A percentile compares a stretch with the other conserved stretches of the same genome.
phyloP scores from a whole-genome alignment of 2,797 vertebrate genomes.

The Lacerta bilineata region DNA sequence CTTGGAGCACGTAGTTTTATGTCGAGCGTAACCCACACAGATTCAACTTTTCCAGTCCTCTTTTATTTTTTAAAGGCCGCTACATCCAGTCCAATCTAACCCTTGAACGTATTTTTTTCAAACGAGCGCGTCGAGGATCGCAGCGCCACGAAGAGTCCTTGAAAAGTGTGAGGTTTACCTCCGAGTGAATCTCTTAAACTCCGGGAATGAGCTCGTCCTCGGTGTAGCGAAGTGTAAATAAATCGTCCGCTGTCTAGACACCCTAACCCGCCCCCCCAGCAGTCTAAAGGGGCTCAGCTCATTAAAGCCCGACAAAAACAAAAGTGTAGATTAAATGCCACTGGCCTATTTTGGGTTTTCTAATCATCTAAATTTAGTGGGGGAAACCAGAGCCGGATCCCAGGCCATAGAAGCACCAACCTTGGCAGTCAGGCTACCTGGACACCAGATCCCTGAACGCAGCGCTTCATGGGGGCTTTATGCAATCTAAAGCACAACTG shows the following conservation, averaged over 20 bases:
- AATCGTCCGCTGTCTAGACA: not conserved
- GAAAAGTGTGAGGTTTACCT: not conserved
- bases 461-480: too few species aligned
- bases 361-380: slow-evolving; percentile 40
- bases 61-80: too few species aligned
- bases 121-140: not conserved
- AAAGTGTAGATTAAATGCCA: slow-evolving; percentile 16
- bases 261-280: not conserved
- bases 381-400: slow-evolving; percentile 4
- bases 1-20: not conserved
- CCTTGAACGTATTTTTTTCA: not conserved
- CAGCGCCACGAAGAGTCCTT: not conserved
- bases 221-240: not conserved
- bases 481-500: not conserved
- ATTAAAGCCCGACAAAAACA: slow-evolving; percentile 12
- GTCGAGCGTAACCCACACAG: too few species aligned
- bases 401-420: not conserved
- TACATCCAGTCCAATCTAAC: too few species aligned
- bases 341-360: slow-evolving; percentile 21
- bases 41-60: too few species aligned
- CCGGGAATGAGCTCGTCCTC: not conserved
- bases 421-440: not conserved
- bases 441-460: not conserved
- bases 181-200: not conserved
- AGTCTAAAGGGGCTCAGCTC: not conserved